Base-by-base conservation (phyloP, 2,113 vertebrate species). In the Rana temporaria region DNA sequence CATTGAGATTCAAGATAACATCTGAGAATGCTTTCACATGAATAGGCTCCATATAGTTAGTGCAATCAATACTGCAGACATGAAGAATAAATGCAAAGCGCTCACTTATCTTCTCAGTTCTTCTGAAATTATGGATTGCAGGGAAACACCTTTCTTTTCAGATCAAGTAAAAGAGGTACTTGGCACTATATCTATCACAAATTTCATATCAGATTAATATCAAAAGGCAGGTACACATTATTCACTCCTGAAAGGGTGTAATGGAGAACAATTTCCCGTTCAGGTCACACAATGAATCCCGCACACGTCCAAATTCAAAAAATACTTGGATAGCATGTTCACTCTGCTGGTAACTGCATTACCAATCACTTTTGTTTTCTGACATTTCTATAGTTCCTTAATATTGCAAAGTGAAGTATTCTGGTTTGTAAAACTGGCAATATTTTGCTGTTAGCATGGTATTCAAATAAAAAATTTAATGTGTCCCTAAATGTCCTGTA, bases 31-130 rank as follows among this genome's bases (percentile, higher is more conserved):
- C 71, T 74, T 57, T 59, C 5, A 24, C 71, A 57, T 59, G 71
- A 74, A 74, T 74, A 74, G 55, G 18, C 55, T 59, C 71, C 71
- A 74, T 74, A 74, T 59, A 74, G 56, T 60, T 74, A 55, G 71
- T 59, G 56, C 71, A 59, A 74, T 74, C 71, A 73, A 73, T 73
- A 73, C 70, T 6, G 17, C 26, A 56, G 70, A 56, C 70, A 73
- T 1, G 30, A 59, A 74, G 26, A 60, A 26, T 74, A 74, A 74
- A 55, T 60, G 71, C 55, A 74, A 74, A 74, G 71, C 55, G 19
- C 55, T 72, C 70, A 60, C 30, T 74, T 59, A 74, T 74, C 56
- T 34, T 74, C 56, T 59, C 55, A 34, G 32, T 74, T 74, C 71
- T 34, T 60, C 55, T 74, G 53, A 74, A 30, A 60, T 74, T 74